phyloP scores from a whole-genome alignment of 2,797 vertebrate species.

The Momotus momota region DNA sequence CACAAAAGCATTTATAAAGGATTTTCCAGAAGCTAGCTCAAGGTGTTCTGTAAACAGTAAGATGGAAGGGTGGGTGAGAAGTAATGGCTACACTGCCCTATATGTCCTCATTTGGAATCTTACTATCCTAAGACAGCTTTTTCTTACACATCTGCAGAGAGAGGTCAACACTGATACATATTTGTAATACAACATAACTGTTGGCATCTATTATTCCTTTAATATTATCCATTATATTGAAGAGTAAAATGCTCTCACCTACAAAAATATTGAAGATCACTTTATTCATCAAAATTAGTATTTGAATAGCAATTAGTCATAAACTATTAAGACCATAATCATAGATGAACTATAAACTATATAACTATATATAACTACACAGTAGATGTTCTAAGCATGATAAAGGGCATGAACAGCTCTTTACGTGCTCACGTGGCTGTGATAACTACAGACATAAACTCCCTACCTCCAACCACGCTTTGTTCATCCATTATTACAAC shows the following conservation, averaged over 20 bases:
- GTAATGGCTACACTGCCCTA: not conserved
- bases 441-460: not conserved
- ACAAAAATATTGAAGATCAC: not conserved
- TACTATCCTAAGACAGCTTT: not conserved
- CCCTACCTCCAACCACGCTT: not conserved
- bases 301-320: not conserved
- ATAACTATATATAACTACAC: not conserved
- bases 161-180: not conserved
- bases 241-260: not conserved
- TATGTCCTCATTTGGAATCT: not conserved
- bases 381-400: not conserved
- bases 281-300: not conserved
- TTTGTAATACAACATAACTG: not conserved
- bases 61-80: rapidly evolving
- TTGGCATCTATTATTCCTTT: not conserved
- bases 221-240: not conserved
- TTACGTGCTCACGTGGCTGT: not conserved
- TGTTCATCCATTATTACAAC: not conserved
- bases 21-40: not conserved
- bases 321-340: not conserved
- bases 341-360: not conserved
- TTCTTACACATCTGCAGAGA: not conserved
- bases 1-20: not conserved
- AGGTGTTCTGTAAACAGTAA: not conserved
- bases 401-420: not conserved